These are phyloP conservation scores for Catocala fraxini DNA, from an alignment of 2,888 invertebrate species.

Conservation along the genomic window DNA sequence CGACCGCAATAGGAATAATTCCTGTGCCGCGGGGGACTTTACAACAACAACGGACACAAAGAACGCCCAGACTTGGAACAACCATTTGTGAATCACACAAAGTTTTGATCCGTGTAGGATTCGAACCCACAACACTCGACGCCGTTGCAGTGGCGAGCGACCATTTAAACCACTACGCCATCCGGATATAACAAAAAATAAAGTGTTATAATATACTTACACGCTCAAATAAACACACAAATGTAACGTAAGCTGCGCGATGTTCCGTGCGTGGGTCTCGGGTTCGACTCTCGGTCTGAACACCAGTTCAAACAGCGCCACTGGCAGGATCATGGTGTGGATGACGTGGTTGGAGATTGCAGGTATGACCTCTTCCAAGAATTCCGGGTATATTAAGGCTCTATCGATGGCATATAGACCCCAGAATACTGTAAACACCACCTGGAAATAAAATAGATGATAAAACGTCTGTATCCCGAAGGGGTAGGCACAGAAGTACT, in stretches of 20 bases:
- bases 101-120: no score
- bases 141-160: no score
- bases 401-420: conserved; percentile 66
- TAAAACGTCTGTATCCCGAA: no score
- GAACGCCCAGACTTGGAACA: no score
- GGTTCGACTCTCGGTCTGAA: conserved; percentile 64
- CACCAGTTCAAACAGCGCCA: conserved; percentile 68
- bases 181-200: no score
- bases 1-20: no score
- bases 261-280: conserved; percentile 61
- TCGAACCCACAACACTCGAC: no score
- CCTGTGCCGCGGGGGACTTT: no score
- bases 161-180: no score
- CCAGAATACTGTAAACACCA: conserved; percentile 74
- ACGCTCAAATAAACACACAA: conserved; percentile 62
- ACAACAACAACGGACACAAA: no score
- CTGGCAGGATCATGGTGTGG: conserved; percentile 70
- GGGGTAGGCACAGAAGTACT: no score
- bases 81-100: no score
- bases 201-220: conserved; percentile 63
- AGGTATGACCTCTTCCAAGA: conserved; percentile 62
- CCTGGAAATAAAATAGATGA: conserved; percentile 55
- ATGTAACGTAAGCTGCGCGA: conserved; percentile 58
- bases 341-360: conserved; percentile 70
- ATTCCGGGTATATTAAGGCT: conserved; percentile 66